Conservation (phyloP, 2,797 vertebrate species). For the Passerculus sandwichensis region DNA sequence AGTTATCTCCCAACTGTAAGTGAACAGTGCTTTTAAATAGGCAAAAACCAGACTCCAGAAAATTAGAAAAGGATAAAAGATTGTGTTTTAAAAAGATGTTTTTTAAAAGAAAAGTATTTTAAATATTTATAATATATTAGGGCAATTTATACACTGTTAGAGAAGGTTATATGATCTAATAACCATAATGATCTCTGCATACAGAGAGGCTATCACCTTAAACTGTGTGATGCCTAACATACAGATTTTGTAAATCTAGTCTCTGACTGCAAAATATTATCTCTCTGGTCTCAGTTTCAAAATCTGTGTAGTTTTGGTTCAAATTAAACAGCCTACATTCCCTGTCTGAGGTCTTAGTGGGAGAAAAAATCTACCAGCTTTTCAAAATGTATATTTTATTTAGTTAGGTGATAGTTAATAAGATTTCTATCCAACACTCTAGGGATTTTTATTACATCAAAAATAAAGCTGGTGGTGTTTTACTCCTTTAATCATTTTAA, state of each 20-base stretch:
- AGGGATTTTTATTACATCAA: neutral
- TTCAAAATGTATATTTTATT: neutral
- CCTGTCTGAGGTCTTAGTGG: neutral
- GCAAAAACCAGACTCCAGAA: neutral
- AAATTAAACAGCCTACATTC: neutral
- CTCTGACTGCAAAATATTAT: neutral
- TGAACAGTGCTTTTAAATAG: neutral
- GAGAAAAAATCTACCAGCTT: neutral
- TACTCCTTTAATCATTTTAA: neutral
- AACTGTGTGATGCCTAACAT: neutral
- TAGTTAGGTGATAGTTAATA: neutral
- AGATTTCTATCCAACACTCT: neutral
- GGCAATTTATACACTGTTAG: neutral
- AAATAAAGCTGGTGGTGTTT: neutral
- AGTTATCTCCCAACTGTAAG: neutral
- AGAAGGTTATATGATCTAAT: neutral
- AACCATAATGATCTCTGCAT: neutral
- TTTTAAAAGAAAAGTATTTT: accelerated
- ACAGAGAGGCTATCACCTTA: neutral
- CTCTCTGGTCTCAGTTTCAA: neutral
- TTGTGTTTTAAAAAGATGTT: accelerated
- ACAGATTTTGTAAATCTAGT: neutral
- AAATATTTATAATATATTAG: neutral
- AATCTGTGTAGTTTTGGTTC: neutral
- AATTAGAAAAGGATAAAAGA: neutral